These are phyloP conservation scores for Tokudaia tokunoshimensis DNA, from an alignment of 2,797 vertebrate species.

Conservation along the genomic window DNA sequence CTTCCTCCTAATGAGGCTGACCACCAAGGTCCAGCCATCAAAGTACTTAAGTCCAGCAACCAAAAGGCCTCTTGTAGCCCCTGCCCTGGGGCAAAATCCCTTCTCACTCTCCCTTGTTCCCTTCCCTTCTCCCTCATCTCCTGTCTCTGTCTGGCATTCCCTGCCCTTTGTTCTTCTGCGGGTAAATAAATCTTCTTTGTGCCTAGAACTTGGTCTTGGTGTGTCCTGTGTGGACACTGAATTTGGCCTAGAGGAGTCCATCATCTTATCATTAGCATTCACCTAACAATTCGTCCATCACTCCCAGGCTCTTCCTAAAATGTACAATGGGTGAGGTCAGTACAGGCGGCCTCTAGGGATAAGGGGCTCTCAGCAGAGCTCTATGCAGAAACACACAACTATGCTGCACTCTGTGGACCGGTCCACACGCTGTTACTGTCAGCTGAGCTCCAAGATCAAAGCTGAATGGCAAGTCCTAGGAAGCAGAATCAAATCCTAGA, in stretches of 20 bases:
- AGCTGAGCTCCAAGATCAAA: conserved; percentile 4
- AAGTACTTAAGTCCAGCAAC: background rate
- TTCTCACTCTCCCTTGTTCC: background rate
- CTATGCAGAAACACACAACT: background rate
- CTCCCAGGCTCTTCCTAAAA: background rate
- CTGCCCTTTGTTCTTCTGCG: background rate
- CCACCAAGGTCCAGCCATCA: background rate
- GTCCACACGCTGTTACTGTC: background rate
- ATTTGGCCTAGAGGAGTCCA: conserved; percentile 58
- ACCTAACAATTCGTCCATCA: conserved; percentile 39
- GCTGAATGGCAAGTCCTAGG: background rate
- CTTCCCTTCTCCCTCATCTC: background rate
- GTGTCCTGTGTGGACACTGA: background rate
- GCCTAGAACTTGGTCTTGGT: background rate
- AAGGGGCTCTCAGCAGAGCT: background rate
- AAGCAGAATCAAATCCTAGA: conserved; percentile 37
- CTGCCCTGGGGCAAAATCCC: background rate
- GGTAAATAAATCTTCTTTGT: background rate
- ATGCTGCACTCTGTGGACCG: background rate
- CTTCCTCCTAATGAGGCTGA: background rate
- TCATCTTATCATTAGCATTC: conserved; percentile 56
- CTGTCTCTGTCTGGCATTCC: background rate
- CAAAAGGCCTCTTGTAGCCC: background rate
- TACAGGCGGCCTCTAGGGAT: background rate
- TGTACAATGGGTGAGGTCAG: conserved; percentile 3